These are phyloP conservation scores for Hirtodrosophila duncani DNA, from an alignment of 2,888 invertebrate species.

Conservation along the genomic window DNA sequence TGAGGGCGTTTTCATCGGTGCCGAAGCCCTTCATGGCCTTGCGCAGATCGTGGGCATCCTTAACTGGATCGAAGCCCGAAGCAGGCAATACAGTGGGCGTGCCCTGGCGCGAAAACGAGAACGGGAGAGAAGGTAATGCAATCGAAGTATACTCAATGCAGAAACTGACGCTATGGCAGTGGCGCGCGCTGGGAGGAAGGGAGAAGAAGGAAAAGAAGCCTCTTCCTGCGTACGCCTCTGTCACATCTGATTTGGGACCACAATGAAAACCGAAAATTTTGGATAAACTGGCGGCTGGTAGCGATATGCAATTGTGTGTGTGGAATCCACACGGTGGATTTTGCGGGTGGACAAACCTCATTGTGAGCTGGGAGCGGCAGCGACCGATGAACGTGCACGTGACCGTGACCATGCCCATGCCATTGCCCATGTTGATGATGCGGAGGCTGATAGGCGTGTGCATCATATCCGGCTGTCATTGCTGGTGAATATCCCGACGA, in stretches of 20 bases:
- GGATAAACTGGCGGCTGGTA: too few relatives aligned
- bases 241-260: too few relatives aligned
- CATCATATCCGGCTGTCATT: slow-evolving; percentile 29
- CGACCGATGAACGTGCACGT: slow-evolving; percentile 36
- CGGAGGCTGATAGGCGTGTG: too few relatives aligned
- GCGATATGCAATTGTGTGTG: too few relatives aligned
- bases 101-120: slow-evolving; percentile 60
- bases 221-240: too few relatives aligned
- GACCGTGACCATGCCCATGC: slow-evolving; percentile 20
- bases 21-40: slow-evolving; percentile 94
- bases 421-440: slow-evolving; percentile 26
- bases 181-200: background rate
- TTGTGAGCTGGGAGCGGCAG: slow-evolving; percentile 52
- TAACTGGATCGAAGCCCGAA: slow-evolving; percentile 87
- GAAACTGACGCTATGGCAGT: background rate
- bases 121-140: background rate
- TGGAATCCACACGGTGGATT: too few relatives aligned
- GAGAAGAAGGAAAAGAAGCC: background rate
- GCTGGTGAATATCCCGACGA: slow-evolving; percentile 10
- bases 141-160: background rate
- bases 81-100: slow-evolving; percentile 86
- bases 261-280: too few relatives aligned
- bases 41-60: slow-evolving; percentile 89
- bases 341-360: slow-evolving; percentile 71
- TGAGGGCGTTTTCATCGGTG: slow-evolving; percentile 93